Evolutionary conservation across 2,888 invertebrate species (phyloP).

Genomic region (Enchytraeus crypticus): DNA sequence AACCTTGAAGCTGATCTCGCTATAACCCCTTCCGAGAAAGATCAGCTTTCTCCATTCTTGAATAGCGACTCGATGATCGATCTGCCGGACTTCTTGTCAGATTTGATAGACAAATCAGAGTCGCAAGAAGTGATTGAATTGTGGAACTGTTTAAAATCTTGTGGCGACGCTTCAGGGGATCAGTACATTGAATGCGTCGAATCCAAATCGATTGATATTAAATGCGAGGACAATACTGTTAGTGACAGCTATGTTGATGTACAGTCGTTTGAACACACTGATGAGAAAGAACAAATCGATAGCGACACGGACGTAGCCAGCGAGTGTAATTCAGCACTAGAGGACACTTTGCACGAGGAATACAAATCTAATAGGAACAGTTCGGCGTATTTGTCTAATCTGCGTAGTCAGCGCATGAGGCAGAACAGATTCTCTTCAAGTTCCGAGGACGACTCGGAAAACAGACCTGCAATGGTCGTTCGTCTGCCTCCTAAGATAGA

Average conservation of each 20-base stretch:
- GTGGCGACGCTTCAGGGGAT: neutral
- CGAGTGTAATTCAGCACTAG: neutral
- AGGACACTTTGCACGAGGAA: neutral
- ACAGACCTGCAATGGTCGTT: neutral
- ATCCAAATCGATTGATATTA: neutral
- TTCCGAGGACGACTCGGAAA: no score
- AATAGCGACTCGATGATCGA: neutral
- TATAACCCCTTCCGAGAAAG: no score
- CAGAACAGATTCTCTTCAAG: no score
- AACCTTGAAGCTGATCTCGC: neutral
- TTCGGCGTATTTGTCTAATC: neutral
- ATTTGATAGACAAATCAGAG: neutral
- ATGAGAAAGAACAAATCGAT: neutral
- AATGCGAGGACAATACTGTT: no score
- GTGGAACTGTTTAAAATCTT: neutral
- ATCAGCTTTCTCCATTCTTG: no score
- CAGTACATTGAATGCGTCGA: neutral
- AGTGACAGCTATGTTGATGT: no score
- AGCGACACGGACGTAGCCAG: neutral
- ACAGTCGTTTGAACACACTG: neutral
- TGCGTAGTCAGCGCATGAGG: neutral
- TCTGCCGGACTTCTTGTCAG: neutral
- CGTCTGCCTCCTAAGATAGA: neutral
- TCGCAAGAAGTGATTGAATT: neutral
- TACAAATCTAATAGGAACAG: neutral